phyloP scores from a whole-genome alignment of 2,797 vertebrate species.

The Apogon hyalosoma region DNA sequence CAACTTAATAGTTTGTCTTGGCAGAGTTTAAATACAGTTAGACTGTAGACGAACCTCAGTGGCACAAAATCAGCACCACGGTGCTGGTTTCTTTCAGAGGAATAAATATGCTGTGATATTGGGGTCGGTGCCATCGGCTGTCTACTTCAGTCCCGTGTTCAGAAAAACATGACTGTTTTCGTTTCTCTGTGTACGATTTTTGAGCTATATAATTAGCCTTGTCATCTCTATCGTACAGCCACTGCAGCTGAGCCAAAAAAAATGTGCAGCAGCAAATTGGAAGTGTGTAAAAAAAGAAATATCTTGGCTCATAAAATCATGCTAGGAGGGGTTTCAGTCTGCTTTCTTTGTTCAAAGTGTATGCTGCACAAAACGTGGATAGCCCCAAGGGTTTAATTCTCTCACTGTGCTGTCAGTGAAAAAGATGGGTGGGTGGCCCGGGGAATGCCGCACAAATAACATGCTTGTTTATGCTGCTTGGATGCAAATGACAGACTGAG shows the following conservation, averaged over 20 bases:
- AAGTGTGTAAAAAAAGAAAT: constrained; percentile 59
- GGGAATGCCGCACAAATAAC: constrained; percentile 66
- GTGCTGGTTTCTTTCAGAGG: constrained; percentile 63
- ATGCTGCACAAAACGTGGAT: constrained; percentile 57
- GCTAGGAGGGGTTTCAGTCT: constrained; percentile 55
- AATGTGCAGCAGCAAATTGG: constrained; percentile 70
- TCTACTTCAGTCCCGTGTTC: constrained; percentile 55
- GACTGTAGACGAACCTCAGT: constrained; percentile 50
- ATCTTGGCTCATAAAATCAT: constrained; percentile 61
- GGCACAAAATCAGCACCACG: constrained; percentile 57
- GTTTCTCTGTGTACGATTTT: constrained; percentile 72
- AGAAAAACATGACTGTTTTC: constrained; percentile 72
- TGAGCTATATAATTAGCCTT: constrained; percentile 77
- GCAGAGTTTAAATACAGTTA: constrained; percentile 49
- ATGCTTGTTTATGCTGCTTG: constrained; percentile 71
- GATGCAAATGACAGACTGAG: constrained; percentile 75
- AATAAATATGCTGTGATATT: constrained; percentile 77
- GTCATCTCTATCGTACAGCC: constrained; percentile 71
- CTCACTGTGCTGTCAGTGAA: constrained; percentile 55
- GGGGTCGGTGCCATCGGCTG: constrained; percentile 74
- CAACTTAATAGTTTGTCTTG: constrained; percentile 64
- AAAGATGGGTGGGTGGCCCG: constrained; percentile 65
- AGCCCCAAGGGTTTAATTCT: constrained; percentile 66
- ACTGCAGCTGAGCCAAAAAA: constrained; percentile 72
- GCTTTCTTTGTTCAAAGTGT: constrained; percentile 71